These are phyloP conservation scores for Drosophila greeni DNA, from an alignment of 2,888 invertebrate genomes.

Conservation along the genomic window DNA sequence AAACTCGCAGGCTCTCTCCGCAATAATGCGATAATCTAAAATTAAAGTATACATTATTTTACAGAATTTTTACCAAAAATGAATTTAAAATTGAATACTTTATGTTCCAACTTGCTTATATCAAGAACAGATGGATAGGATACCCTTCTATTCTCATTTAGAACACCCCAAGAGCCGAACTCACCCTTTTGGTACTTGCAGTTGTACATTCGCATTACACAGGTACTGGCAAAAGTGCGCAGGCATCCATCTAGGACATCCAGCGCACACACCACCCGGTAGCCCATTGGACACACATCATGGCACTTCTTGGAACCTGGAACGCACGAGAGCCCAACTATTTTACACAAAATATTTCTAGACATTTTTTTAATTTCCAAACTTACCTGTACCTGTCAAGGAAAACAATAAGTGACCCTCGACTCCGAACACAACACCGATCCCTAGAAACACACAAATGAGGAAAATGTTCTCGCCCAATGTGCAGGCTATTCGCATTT, in stretches of 20 bases:
- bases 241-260: slow-evolving; percentile 51
- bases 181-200: slow-evolving; percentile 62
- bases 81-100: too few relatives aligned
- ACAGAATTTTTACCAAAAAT: neutral
- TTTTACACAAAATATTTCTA: neutral
- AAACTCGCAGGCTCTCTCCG: slow-evolving; percentile 57
- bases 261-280: slow-evolving; percentile 61
- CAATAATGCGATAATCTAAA: slow-evolving; percentile 56
- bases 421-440: slow-evolving; percentile 12
- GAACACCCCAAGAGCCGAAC: neutral
- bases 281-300: slow-evolving; percentile 58
- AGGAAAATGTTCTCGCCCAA: slow-evolving; percentile 26
- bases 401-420: slow-evolving; percentile 41
- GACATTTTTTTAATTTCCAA: neutral
- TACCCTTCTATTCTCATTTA: neutral
- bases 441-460: slow-evolving; percentile 26
- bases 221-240: slow-evolving; percentile 57
- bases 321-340: neutral
- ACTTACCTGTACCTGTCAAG: slow-evolving; percentile 48
- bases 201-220: slow-evolving; percentile 62
- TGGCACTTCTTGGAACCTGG: slow-evolving; percentile 54
- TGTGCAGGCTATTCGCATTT: slow-evolving; percentile 39
- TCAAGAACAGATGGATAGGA: neutral
- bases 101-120: neutral
- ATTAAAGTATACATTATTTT: neutral